phyloP scores from a whole-genome alignment of 2,113 vertebrate species.

The Garra rufa region DNA sequence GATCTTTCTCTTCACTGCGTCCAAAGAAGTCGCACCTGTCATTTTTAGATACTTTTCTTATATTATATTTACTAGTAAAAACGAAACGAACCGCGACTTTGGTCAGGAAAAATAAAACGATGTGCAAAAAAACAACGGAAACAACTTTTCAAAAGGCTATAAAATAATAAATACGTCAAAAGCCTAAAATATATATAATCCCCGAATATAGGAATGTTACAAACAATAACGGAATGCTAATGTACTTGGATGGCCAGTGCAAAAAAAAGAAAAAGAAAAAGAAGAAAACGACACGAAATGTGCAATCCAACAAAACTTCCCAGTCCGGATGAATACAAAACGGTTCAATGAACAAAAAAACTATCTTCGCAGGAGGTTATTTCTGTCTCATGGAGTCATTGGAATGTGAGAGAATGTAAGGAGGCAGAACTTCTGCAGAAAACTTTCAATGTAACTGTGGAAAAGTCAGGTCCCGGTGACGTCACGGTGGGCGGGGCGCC shows the following conservation, averaged over 20 bases:
- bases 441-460: constrained; percentile 64
- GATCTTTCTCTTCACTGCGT: constrained; percentile 96
- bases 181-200: constrained; percentile 22
- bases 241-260: constrained; percentile 60
- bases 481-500: constrained; percentile 69
- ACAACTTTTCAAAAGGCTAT: constrained; percentile 24
- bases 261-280: constrained; percentile 59
- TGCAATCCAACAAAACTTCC: constrained; percentile 57
- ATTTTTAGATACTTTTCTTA: constrained; percentile 66
- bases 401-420: constrained; percentile 66
- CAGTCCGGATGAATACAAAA: constrained; percentile 19
- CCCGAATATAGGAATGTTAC: not conserved
- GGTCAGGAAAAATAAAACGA: constrained; percentile 26
- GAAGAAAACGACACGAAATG: constrained; percentile 45
- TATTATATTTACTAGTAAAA: constrained; percentile 7
- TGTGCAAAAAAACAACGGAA: constrained; percentile 49
- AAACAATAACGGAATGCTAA: constrained; percentile 11
- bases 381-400: constrained; percentile 47
- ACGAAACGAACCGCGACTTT: constrained; percentile 44
- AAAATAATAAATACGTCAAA: constrained; percentile 38
- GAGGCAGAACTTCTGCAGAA: constrained; percentile 59
- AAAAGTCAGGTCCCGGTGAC: constrained; percentile 64
- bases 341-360: constrained; percentile 52
- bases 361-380: constrained; percentile 52
- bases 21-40: constrained; percentile 91